phyloP scores from a whole-genome alignment of 2,888 invertebrate species.

The Lycaena phlaeas region DNA sequence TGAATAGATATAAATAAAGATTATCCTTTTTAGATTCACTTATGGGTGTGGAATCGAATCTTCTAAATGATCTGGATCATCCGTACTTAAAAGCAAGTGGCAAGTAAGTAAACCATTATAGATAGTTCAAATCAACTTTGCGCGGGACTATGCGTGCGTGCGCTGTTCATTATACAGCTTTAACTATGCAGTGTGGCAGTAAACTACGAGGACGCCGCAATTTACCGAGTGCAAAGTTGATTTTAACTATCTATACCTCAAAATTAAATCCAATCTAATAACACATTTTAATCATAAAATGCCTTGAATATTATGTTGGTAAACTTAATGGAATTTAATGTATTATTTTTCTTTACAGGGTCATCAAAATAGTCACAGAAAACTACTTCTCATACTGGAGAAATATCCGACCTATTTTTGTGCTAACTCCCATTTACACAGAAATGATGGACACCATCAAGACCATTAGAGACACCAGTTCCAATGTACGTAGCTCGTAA shows the following conservation, averaged over 20 bases:
- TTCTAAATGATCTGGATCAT: constrained; percentile 24
- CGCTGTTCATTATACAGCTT: not conserved
- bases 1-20: not conserved
- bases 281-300: no score
- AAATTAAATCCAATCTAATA: no score
- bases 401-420: constrained; percentile 25
- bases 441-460: constrained; percentile 27
- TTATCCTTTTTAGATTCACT: constrained; percentile 24
- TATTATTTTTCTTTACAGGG: constrained; percentile 19
- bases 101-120: constrained; percentile 20
- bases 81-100: constrained; percentile 26
- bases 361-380: constrained; percentile 24
- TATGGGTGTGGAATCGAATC: constrained; percentile 27
- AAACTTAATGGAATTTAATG: not conserved
- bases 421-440: constrained; percentile 24
- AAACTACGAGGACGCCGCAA: no score
- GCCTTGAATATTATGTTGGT: no score
- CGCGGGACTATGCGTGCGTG: no score
- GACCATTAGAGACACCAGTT: constrained; percentile 22
- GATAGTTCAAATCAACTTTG: not conserved
- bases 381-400: constrained; percentile 33
- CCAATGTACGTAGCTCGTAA: constrained; percentile 19
- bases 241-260: no score
- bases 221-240: no score
- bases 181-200: not conserved